phyloP scores from a whole-genome alignment of 2,113 vertebrate genomes.

The Malurus alboscapulatus region DNA sequence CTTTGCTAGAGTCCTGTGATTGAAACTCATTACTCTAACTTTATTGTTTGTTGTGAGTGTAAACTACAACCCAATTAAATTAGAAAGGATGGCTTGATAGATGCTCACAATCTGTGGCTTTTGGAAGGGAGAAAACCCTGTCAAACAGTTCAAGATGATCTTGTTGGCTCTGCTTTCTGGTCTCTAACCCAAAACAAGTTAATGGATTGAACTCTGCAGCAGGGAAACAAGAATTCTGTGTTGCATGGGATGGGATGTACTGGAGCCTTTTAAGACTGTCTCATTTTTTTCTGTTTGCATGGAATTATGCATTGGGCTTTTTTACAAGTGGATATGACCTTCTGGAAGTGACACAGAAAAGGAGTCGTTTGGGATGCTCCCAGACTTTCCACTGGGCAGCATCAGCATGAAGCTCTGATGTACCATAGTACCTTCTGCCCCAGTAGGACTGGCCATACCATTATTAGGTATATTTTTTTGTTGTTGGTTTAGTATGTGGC shows the following conservation, averaged over 20 bases:
- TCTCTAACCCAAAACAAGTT: not conserved
- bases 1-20: slow-evolving; percentile 55
- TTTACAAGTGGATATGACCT: not conserved
- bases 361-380: not conserved
- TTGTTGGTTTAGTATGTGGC: not conserved
- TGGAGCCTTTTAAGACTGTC: not conserved
- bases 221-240: not conserved
- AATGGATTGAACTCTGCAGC: not conserved
- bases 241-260: not conserved
- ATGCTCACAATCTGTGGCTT: not conserved
- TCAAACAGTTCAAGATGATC: not conserved
- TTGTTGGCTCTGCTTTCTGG: not conserved
- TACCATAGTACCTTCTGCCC: not conserved
- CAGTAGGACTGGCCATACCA: not conserved
- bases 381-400: not conserved
- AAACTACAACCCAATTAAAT: slow-evolving; percentile 70
- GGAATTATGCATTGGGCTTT: not conserved
- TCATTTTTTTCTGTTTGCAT: not conserved
- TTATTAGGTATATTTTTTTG: not conserved
- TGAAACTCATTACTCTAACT: slow-evolving; percentile 69
- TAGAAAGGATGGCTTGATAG: slow-evolving; percentile 39
- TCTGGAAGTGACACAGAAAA: not conserved
- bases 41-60: slow-evolving; percentile 70
- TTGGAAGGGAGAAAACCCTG: not conserved
- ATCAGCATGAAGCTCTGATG: not conserved